phyloP scores from a whole-genome alignment of 2,888 invertebrate genomes.

The Ctenicera cuprea region DNA sequence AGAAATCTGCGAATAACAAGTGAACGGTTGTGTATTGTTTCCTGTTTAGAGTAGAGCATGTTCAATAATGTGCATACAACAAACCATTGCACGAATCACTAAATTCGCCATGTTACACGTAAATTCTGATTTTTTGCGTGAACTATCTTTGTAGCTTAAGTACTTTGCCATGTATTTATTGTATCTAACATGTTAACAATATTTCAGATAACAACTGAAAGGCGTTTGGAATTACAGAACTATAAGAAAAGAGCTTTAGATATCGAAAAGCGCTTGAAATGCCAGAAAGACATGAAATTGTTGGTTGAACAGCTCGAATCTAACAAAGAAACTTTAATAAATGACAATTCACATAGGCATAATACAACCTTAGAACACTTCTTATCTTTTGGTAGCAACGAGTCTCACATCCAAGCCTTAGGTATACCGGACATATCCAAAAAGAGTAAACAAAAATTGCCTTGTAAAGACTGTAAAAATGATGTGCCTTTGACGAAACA shows the following conservation, averaged over 20 bases:
- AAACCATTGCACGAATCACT: no score
- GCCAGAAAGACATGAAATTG: conserved; percentile 70
- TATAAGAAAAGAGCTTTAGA: conserved; percentile 81
- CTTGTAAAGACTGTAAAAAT: conserved; percentile 16
- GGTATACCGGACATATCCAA: neutral
- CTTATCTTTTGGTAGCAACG: conserved; percentile 53
- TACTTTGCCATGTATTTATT: no score
- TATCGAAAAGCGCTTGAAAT: conserved; percentile 77
- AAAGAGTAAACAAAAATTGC: conserved; percentile 9
- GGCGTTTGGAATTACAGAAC: conserved; percentile 79
- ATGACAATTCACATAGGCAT: neutral
- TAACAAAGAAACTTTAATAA: conserved; percentile 41
- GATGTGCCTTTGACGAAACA: conserved; percentile 52
- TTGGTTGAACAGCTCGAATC: conserved; percentile 59
- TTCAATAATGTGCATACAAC: no score
- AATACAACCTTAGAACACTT: conserved; percentile 53
- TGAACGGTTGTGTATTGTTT: no score
- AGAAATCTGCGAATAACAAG: no score
- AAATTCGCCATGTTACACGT: no score
- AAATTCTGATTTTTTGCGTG: no score
- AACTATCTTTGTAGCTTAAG: no score
- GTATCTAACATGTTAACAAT: no score
- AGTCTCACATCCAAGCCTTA: conserved; percentile 55
- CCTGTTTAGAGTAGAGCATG: no score
- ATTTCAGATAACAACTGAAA: conserved; percentile 79